Evolutionary conservation across 2,113 vertebrate species (phyloP), one percentile per base, ranked within the genome.

Genomic region (Naja naja): DNA sequence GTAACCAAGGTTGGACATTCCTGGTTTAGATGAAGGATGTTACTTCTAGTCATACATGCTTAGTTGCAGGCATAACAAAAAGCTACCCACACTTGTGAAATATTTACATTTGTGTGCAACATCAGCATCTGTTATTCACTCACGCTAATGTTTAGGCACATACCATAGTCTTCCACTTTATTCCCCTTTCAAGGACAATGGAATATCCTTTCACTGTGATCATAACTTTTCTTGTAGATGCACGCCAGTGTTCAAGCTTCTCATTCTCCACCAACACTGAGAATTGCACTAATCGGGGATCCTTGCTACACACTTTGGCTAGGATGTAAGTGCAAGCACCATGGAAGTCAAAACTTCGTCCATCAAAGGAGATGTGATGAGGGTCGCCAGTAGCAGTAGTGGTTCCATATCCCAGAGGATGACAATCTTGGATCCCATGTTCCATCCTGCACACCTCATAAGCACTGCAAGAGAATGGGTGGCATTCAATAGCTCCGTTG

Each of bases 301-400:
- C n/a, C 23, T 49, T 25, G 3, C 54, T 34, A 25, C 93, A 94
- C 14, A 94, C 95, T 9, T 89, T 47, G 30, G 89, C 89, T 64
- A 96, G 92, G 25, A 74, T 89, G 64, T 95, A 95, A n/a, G 94
- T 91, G 55, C 96, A 96, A 9, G 94, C 86, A 2, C 95, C 95
- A 9, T 93, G 88, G 92, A 96, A 94, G 64, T 92, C 69, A n/a
- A 93, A 96, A 52, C 2, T 74, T 12, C 34, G 69, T 2, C 91
- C 92, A 86, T 96, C 96, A 88, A 96, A 96, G 10, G 96, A 92
- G 56, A 55, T 81, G 53, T 94, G 93, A 69, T 94, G 94, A 27
- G 56, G 69, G 87, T 93, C 93, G 1, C 93, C 95, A 0, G 94
- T 25, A 4, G 60, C 34, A 94, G 95, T 27, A 30, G 90, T 93